A percentile compares a stretch with the other conserved stretches of the same genome.
phyloP scores from a whole-genome alignment of 2,888 invertebrate species.

The Coecobrya sp. region DNA sequence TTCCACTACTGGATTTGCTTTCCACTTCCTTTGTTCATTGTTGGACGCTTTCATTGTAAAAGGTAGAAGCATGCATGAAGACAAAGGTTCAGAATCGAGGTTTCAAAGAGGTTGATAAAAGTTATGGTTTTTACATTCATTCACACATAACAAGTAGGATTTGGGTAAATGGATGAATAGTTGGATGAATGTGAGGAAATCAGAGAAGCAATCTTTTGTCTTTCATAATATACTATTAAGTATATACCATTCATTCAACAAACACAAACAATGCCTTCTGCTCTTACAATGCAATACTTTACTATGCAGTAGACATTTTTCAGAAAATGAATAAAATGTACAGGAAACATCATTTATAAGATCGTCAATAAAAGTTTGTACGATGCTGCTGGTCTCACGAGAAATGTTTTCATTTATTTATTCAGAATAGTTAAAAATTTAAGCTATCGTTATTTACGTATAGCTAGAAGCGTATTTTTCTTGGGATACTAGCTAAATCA shows the following conservation, averaged over 20 bases:
- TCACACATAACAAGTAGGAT: constrained; percentile 59
- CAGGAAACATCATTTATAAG: neutral
- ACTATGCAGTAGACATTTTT: neutral
- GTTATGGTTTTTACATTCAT: constrained; percentile 79
- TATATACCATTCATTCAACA: constrained; percentile 30
- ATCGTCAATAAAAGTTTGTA: neutral
- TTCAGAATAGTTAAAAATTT: too few species aligned
- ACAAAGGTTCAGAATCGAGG: constrained; percentile 75
- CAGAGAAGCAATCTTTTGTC: constrained; percentile 79
- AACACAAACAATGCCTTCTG: constrained; percentile 47
- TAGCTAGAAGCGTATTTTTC: too few species aligned
- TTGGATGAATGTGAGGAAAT: constrained; percentile 77
- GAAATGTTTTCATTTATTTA: too few species aligned
- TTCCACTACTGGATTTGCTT: constrained; percentile 71
- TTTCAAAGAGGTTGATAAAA: constrained; percentile 82
- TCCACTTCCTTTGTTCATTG: constrained; percentile 80
- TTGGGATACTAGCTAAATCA: too few species aligned
- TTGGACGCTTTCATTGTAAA: constrained; percentile 77
- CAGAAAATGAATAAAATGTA: neutral
- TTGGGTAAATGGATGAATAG: constrained; percentile 71
- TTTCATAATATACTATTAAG: constrained; percentile 64
- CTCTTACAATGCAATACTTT: constrained; percentile 9
- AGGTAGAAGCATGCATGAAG: constrained; percentile 55
- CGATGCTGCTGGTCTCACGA: too few species aligned
- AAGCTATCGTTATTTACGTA: too few species aligned